These are phyloP conservation scores for Sebastiscus tertius DNA, from an alignment of 2,797 vertebrate species.

Conservation along the genomic window DNA sequence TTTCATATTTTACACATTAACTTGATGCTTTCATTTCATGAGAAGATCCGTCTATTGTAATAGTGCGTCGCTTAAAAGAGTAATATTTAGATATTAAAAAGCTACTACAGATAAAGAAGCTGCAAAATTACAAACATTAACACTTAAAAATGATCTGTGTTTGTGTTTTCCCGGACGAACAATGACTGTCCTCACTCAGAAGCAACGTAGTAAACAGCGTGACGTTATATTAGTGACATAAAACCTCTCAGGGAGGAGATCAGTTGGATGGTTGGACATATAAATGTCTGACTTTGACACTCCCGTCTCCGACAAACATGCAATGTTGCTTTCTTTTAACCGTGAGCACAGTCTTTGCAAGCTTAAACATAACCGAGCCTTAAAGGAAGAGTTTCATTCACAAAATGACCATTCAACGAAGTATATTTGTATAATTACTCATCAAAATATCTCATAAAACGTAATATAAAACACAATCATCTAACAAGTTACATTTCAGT, in stretches of 20 bases:
- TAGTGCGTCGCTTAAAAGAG: neutral
- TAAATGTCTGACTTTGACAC: neutral
- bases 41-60: neutral
- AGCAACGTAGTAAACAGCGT: neutral
- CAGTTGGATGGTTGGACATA: neutral
- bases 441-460: too few species aligned
- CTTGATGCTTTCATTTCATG: neutral
- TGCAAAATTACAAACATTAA: neutral
- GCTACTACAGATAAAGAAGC: neutral
- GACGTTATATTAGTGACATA: neutral
- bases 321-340: neutral
- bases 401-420: neutral
- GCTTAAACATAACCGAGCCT: neutral
- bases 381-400: neutral
- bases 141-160: neutral
- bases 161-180: neutral
- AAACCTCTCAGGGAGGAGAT: neutral
- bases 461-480: too few species aligned
- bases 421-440: too few species aligned
- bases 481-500: too few species aligned
- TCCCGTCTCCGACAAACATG: neutral
- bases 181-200: neutral
- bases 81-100: neutral
- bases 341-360: neutral
- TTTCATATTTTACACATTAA: neutral